Evolutionary conservation across 2,888 invertebrate genomes (phyloP).

Genomic region (Folsomia manolachei): DNA sequence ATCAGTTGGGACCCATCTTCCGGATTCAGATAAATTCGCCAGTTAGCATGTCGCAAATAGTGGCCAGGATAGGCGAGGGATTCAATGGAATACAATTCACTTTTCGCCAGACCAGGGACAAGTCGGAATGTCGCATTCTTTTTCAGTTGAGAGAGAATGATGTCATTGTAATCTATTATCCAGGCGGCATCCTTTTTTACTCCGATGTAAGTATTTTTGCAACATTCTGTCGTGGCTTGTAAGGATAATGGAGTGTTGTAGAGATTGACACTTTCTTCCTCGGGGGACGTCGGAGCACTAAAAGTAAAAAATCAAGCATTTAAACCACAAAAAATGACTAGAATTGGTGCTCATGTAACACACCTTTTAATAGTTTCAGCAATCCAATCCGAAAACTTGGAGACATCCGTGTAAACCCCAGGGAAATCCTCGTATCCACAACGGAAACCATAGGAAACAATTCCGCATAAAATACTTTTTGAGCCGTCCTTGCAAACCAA

Average conservation of each 20-base stretch:
- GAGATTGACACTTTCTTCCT: too few species aligned
- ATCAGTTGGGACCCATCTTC: neutral
- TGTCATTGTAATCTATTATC: too few species aligned
- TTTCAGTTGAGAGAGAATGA: too few species aligned
- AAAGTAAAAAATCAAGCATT: too few species aligned
- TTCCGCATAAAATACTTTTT: neutral
- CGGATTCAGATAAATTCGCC: neutral
- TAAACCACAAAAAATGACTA: too few species aligned
- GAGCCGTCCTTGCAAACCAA: neutral
- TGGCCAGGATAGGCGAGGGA: neutral
- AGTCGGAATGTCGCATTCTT: neutral
- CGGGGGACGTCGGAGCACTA: too few species aligned
- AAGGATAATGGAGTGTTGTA: too few species aligned
- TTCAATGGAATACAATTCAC: neutral
- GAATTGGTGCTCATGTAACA: too few species aligned
- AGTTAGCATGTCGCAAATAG: neutral
- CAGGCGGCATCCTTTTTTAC: too few species aligned
- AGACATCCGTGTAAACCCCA: conserved; percentile 2
- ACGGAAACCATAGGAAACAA: neutral
- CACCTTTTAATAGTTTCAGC: too few species aligned
- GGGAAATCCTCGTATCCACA: neutral
- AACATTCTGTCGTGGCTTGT: too few species aligned
- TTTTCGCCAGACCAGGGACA: neutral
- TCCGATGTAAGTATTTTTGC: too few species aligned
- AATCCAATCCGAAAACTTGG: neutral